A percentile compares a stretch with the other conserved stretches of the same genome.
phyloP scores from a whole-genome alignment of 2,888 invertebrate species.

The Xestobium rufovillosum region DNA sequence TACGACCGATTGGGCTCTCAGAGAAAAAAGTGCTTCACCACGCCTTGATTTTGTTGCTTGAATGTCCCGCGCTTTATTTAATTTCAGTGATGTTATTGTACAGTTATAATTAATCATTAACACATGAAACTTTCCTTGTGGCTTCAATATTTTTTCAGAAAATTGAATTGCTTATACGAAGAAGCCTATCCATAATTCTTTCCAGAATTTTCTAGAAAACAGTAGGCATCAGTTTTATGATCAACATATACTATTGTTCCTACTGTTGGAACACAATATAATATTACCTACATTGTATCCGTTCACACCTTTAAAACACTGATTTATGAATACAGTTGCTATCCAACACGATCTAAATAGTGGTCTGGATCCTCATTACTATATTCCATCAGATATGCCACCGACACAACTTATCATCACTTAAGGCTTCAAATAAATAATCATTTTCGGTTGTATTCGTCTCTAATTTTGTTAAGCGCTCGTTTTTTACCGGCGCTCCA shows the following conservation, averaged over 20 bases:
- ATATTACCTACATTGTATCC: not conserved
- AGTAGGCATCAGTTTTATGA: too few relatives aligned
- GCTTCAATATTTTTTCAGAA: too few relatives aligned
- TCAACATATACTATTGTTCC: too few relatives aligned
- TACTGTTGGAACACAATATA: not conserved
- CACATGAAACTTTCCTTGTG: too few relatives aligned
- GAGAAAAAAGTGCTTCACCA: not conserved
- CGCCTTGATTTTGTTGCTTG: not conserved
- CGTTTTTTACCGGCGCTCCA: slow-evolving; percentile 1
- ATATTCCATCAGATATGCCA: slow-evolving; percentile 34
- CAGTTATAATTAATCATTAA: not conserved
- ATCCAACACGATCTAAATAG: slow-evolving; percentile 40
- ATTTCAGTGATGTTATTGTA: not conserved
- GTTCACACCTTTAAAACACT: slow-evolving; percentile 33
- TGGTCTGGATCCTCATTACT: slow-evolving; percentile 34
- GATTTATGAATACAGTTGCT: slow-evolving; percentile 35
- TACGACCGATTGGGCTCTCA: not conserved
- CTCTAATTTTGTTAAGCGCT: slow-evolving; percentile 20
- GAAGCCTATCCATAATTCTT: too few relatives aligned
- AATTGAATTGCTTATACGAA: slow-evolving; percentile 1
- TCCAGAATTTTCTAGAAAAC: too few relatives aligned
- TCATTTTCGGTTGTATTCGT: slow-evolving; percentile 23
- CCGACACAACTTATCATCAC: slow-evolving; percentile 35
- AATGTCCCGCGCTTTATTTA: not conserved
- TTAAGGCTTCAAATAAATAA: slow-evolving; percentile 36